Evolutionary conservation across 2,113 vertebrate species (phyloP).

Genomic region (Microtus ochrogaster): DNA sequence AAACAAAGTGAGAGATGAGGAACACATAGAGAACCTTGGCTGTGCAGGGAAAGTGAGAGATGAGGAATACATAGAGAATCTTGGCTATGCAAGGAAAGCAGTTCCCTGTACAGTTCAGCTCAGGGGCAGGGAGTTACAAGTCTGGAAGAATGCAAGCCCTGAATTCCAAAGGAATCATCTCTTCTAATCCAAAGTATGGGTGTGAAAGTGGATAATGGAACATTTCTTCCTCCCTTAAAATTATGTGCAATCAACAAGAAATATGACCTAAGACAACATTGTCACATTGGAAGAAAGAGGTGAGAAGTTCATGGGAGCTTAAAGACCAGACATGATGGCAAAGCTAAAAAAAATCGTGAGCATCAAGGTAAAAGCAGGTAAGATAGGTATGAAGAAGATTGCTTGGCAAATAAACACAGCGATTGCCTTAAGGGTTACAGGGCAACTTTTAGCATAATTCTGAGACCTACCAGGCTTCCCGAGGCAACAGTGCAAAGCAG

Average conservation of each 20-base stretch:
- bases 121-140: not conserved
- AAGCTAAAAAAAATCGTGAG: slow-evolving; percentile 19
- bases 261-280: slow-evolving; percentile 49
- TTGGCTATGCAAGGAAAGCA: not conserved
- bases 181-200: slow-evolving; percentile 25
- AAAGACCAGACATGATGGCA: not conserved
- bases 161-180: slow-evolving; percentile 47
- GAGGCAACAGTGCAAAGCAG: not conserved
- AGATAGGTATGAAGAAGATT: not conserved
- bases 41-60: not conserved
- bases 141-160: slow-evolving; percentile 1
- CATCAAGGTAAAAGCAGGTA: not conserved
- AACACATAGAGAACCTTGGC: not conserved
- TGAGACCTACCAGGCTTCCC: not conserved
- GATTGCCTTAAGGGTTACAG: not conserved
- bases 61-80: not conserved
- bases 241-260: slow-evolving; percentile 57
- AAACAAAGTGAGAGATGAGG: not conserved
- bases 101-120: slow-evolving; percentile 2
- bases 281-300: slow-evolving; percentile 23
- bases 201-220: slow-evolving; percentile 32
- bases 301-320: not conserved
- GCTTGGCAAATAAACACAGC: not conserved
- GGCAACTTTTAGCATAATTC: not conserved
- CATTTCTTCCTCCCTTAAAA: slow-evolving; percentile 21